These are phyloP conservation scores for Eudasyphora cyanicolor DNA, from an alignment of 2,888 invertebrate genomes.

Conservation along the genomic window DNA sequence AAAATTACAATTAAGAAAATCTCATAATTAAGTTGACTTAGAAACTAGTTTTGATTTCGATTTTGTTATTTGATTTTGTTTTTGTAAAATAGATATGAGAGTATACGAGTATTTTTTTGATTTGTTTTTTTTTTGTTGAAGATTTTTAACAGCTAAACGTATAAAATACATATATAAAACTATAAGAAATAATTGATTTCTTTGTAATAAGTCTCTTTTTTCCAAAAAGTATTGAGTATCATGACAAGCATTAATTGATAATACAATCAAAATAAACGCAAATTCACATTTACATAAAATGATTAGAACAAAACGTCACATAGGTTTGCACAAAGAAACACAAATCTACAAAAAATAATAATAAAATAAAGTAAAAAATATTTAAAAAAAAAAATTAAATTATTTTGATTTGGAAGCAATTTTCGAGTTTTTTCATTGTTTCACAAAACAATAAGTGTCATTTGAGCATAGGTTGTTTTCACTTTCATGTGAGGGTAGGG, in stretches of 20 bases:
- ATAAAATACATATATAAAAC: constrained; percentile 18
- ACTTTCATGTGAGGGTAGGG: too few species aligned
- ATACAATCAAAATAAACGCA: constrained; percentile 49
- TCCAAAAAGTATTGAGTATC: neutral
- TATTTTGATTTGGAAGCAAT: constrained; percentile 30
- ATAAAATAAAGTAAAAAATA: neutral
- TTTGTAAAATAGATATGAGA: neutral
- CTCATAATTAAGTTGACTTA: constrained; percentile 61
- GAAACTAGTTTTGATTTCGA: constrained; percentile 61
- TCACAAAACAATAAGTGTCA: constrained; percentile 21
- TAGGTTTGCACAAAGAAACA: neutral
- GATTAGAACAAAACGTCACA: constrained; percentile 3
- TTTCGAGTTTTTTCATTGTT: constrained; percentile 16
- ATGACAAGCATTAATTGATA: constrained; percentile 2
- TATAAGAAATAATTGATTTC: constrained; percentile 7
- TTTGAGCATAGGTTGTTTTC: constrained; percentile 28
- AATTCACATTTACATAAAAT: constrained; percentile 16
- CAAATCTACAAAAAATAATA: constrained; percentile 35
- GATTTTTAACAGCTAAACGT: too few species aligned
- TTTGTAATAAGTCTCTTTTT: neutral
- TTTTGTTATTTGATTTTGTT: constrained; percentile 34
- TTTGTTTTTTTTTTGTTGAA: neutral
- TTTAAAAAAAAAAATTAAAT: neutral
- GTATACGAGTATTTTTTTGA: neutral
- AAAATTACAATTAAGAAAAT: constrained; percentile 67